Conservation (phyloP, 1,140 invertebrate genomes). For the Coelopa frigida region DNA sequence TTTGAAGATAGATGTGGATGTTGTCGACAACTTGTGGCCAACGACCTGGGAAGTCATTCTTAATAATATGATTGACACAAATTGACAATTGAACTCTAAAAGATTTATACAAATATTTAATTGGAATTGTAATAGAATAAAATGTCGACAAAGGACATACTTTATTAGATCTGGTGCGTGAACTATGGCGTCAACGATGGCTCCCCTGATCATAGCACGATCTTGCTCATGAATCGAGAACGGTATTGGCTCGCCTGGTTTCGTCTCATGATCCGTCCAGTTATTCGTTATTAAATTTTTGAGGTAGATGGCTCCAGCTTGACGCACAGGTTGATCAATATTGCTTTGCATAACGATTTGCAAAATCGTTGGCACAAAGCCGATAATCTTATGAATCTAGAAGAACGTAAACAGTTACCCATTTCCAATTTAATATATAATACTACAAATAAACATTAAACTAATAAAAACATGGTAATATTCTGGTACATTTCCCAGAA, state of each 20-base stretch:
- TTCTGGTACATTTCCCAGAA: too few species aligned
- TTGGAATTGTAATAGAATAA: constrained; percentile 7
- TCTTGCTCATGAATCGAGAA: constrained; percentile 96
- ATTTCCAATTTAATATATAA: too few species aligned
- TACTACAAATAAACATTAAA: too few species aligned
- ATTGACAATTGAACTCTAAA: constrained; percentile 81
- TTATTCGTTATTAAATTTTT: constrained; percentile 88
- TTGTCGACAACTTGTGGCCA: constrained; percentile 97
- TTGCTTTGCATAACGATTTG: constrained; percentile 88
- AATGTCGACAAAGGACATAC: constrained; percentile 40
- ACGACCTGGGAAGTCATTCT: constrained; percentile 89
- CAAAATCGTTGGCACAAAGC: constrained; percentile 86
- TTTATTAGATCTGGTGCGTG: constrained; percentile 83
- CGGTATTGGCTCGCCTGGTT: constrained; percentile 62
- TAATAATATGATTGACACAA: constrained; percentile 87
- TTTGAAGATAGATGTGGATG: constrained; percentile 61
- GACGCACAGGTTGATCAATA: constrained; percentile 84
- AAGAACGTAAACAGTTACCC: constrained; percentile 26
- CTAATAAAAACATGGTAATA: too few species aligned
- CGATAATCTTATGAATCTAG: constrained; percentile 91
- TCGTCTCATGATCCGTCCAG: constrained; percentile 83
- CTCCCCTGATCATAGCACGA: constrained; percentile 81
- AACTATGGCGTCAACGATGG: constrained; percentile 91
- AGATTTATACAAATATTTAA: constrained; percentile 17
- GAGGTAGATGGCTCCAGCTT: constrained; percentile 94